Base-by-base conservation (phyloP, 2,113 vertebrate genomes). In the Riparia riparia region DNA sequence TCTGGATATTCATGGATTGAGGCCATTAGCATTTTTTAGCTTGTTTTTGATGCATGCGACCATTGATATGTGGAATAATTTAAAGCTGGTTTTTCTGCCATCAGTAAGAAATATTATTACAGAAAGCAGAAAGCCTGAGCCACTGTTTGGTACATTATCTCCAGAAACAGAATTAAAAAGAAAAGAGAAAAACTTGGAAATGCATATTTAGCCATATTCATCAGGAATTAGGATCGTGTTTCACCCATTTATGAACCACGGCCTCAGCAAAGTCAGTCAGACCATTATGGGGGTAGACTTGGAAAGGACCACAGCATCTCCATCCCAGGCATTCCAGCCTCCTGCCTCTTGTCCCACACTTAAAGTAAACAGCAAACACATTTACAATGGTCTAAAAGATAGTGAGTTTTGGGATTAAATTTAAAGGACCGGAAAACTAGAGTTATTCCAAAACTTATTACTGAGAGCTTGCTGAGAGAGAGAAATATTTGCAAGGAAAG, bases 1-100 rank as follows among this genome's bases (percentile, higher is more conserved):
- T 65, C 92, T 96, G 66, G 92, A 94, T 94, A 95, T 93, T 94
- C 93, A 95, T 80, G 70, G 73, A 87, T 42, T 78, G 86, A 92
- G 63, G 71, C 63, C 56, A 87, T 89, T 96, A 88, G 78, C 68
- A 74, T 88, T 89, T 96, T 77, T 91, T 63, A 87, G 44, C 86
- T 88, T 95, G 70, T 79, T 95, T 96, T 88, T 93, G 85, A 94
- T 80, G 82, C 81, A 89, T 77, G 44, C 0, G 0, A 76, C 77
- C 88, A 94, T 10, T 93, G 92, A 91, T 72, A 95, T 11, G 41
- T 57, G 76, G 90, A 88, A 88, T 91, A 95, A 93, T 91, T 86
- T 89, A 72, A 70, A 94, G 44, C 60, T 57, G 44, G 1, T 84
- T 95, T 95, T 63, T 13, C 39, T 70, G 41, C 79, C 69, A 90